Base-by-base conservation (phyloP, 2,113 vertebrate species). In the Tor tambroides region DNA sequence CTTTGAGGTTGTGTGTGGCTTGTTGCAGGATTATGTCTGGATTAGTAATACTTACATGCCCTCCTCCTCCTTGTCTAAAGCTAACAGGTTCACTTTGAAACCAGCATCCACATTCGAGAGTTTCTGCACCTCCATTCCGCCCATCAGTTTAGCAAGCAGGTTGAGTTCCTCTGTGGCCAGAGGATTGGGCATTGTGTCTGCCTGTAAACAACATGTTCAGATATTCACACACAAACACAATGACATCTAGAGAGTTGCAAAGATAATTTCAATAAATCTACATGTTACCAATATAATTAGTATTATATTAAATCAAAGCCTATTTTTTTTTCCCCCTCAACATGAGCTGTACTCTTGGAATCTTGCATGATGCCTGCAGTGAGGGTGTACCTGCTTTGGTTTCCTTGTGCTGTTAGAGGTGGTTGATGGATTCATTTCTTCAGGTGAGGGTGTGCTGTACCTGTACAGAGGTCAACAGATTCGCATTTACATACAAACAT, bases 111-210 rank as follows among this genome's bases (percentile, higher is more conserved):
- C 88, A 63, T 87, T 91, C 0, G 89, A 26, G 0, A 85, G 35
- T 61, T 93, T 93, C 92, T 95, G 94, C 5, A 93, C 69, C 74
- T 97, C 95, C 94, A 97, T 90, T 23, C 95, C 94, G 72, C 97
- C 98, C 94, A 99, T 95, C 86, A 99, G 94, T 87, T 94, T 93
- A 80, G 97, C 96, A 93, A 99, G 88, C 65, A 98, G 95, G 89
- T 99, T 97, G 89, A 99, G 95, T 88, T 99, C 98, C 94, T 98
- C 98, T 92, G 97, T 98, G 74, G 97, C 98, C 77, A 99, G 93
- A n/a, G 93, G 96, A 90, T 97, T 98, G 9, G 96, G 96, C 32
- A 88, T 69, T 65, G 90, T 23, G 4, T 90, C 95, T 76, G 93
- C 93, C 97, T 99, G 93, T 35, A 63, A 21, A 21, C 51, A 56